Evolutionary conservation across 2,888 invertebrate genomes (phyloP), one percentile per base, ranked within the genome.

Genomic region (Acronicta alni): DNA sequence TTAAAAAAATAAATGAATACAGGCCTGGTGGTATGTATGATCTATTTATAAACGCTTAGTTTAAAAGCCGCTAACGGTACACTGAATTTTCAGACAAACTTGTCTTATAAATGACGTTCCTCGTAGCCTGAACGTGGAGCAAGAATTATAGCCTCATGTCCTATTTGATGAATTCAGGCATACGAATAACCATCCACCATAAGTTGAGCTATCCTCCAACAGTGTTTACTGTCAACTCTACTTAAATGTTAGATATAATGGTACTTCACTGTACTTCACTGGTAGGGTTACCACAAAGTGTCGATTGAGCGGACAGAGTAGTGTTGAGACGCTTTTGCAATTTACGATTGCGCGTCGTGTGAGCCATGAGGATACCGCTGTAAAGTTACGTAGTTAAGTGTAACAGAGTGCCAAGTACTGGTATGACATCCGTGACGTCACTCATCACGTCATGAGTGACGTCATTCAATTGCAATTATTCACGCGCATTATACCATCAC

Each of bases 21-120:
- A n/a, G n/a, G n/a, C n/a, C n/a, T n/a, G n/a, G n/a, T n/a, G n/a
- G n/a, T n/a, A n/a, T n/a, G n/a, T n/a, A n/a, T n/a, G n/a, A n/a
- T n/a, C 26, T 26, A 26, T 26, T 26, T 26, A 30, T 30, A 30
- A 30, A 3, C 12, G 30, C 12, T 30, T 30, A 79, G 30, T 4
- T 30, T 30, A 79, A 80, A 84, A 84, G 85, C 83, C 42, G 37
- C 26, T 20, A 41, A 82, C 85, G 80, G 84, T 81, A 80, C 75
- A 84, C 79, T 84, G 84, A 89, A 89, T 90, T 90, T 89, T 81
- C 82, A 86, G 84, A 86, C 85, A 83, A 88, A 85, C 84, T 86
- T 80, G 86, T 85, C 85, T 84, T 80, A 83, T 83, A 90, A 90
- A 92, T 90, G 84, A 85, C 90, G 92, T 92, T 90, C 89, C 88